Conservation (phyloP, 2,888 invertebrate genomes). For the Pseudeuparius sepicola region DNA sequence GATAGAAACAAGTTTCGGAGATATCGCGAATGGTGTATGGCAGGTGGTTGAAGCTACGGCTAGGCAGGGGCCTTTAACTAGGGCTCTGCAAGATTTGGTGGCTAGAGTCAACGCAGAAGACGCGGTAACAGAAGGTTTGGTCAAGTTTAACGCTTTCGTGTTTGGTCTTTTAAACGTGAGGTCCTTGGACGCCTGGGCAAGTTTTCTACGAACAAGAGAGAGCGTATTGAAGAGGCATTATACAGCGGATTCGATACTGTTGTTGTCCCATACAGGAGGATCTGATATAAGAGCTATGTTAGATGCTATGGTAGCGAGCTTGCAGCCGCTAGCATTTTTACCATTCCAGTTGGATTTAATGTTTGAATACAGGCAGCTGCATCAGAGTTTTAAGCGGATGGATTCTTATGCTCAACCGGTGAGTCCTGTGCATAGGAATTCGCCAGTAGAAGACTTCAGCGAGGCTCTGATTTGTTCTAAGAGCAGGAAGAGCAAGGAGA, state of each 20-base stretch:
- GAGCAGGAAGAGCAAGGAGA: conserved; percentile 43
- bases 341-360: conserved; percentile 75
- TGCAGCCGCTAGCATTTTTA: conserved; percentile 69
- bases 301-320: conserved; percentile 63
- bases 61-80: conserved; percentile 75
- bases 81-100: conserved; percentile 74
- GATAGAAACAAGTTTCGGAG: conserved; percentile 75
- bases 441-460: too few relatives aligned
- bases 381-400: conserved; percentile 63
- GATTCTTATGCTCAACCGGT: conserved; percentile 38
- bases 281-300: conserved; percentile 51
- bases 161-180: conserved; percentile 76
- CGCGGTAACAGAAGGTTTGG: conserved; percentile 70
- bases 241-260: conserved; percentile 56
- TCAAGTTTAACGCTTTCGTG: conserved; percentile 83
- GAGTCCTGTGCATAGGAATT: conserved; percentile 38
- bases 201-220: conserved; percentile 75
- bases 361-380: conserved; percentile 67
- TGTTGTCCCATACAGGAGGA: conserved; percentile 53
- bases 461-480: too few relatives aligned
- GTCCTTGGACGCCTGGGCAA: conserved; percentile 85
- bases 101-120: conserved; percentile 74
- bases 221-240: conserved; percentile 74
- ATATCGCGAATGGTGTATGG: conserved; percentile 80
- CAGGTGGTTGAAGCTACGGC: conserved; percentile 82